phyloP scores from a whole-genome alignment of 1,140 invertebrate genomes.

The Spodoptera litura region DNA sequence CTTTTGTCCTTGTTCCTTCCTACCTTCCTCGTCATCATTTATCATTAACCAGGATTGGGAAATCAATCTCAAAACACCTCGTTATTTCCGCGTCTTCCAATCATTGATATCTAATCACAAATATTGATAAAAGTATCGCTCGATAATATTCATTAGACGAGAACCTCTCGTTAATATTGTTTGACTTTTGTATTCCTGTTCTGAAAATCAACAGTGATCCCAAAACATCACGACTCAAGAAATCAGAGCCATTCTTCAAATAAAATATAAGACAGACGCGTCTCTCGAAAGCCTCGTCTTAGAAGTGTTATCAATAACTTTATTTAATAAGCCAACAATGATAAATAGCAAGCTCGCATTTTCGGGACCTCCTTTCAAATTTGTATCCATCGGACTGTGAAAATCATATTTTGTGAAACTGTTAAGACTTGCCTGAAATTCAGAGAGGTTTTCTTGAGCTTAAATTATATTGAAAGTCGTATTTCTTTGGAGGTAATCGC shows the following conservation, averaged over 20 bases:
- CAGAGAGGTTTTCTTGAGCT: conserved; percentile 20
- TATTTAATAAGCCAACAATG: conserved; percentile 38
- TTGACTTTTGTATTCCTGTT: too few species aligned
- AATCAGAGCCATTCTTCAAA: conserved; percentile 16
- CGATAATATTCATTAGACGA: too few species aligned
- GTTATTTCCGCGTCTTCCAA: too few species aligned
- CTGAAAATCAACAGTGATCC: neutral
- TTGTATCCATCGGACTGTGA: conserved; percentile 37
- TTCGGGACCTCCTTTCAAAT: conserved; percentile 38
- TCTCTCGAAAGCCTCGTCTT: conserved; percentile 3
- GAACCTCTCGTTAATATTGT: too few species aligned
- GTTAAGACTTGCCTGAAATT: conserved; percentile 33
- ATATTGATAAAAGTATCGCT: too few species aligned
- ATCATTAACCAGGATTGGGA: too few species aligned
- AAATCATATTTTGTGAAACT: conserved; percentile 45
- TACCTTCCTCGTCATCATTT: too few species aligned
- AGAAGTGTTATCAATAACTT: conserved; percentile 40
- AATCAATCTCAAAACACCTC: too few species aligned
- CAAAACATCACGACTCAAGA: conserved; percentile 15
- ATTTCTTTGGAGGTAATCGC: conserved; percentile 35
- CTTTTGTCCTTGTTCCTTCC: too few species aligned
- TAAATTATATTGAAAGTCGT: conserved; percentile 38
- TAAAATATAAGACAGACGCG: conserved; percentile 8
- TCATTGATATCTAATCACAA: too few species aligned
- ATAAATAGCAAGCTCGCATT: conserved; percentile 29